Evolutionary conservation across 2,797 vertebrate species (phyloP).

Genomic region (Sebastolobus altivelis): DNA sequence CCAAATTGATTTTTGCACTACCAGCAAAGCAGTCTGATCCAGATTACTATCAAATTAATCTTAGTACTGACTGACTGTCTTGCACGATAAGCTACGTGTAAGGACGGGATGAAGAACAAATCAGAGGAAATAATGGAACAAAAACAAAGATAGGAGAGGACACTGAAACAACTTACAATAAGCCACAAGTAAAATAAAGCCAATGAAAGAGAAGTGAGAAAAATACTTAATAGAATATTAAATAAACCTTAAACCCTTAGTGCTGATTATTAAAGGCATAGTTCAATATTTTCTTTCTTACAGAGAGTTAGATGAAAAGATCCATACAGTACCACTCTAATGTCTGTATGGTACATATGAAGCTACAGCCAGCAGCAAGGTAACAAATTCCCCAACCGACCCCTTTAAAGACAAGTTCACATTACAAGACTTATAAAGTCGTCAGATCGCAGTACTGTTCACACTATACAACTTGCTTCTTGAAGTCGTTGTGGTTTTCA

Average conservation of each 20-base stretch:
- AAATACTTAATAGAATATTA: neutral
- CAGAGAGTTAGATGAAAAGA: neutral
- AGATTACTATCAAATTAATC: conserved; percentile 54
- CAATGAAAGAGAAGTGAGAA: neutral
- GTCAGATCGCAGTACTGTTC: no score
- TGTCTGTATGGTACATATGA: no score
- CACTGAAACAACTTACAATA: neutral
- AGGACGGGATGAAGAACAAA: neutral
- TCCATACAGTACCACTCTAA: no score
- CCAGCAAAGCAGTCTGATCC: conserved; percentile 41
- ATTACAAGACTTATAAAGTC: no score
- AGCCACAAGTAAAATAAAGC: neutral
- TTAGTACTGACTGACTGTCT: conserved; percentile 27
- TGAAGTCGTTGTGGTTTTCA: no score
- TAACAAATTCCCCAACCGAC: no score
- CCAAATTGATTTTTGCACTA: conserved; percentile 43
- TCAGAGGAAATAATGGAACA: neutral
- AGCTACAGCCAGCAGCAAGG: no score
- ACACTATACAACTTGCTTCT: no score
- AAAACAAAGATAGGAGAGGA: conserved; percentile 10
- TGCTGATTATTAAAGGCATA: neutral
- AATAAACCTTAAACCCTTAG: neutral
- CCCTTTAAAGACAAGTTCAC: no score
- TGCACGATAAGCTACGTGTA: conserved; percentile 9
- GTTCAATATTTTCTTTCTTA: neutral